Evolutionary conservation across 2,888 invertebrate species (phyloP).

Genomic region (Pemphredon lugubris): DNA sequence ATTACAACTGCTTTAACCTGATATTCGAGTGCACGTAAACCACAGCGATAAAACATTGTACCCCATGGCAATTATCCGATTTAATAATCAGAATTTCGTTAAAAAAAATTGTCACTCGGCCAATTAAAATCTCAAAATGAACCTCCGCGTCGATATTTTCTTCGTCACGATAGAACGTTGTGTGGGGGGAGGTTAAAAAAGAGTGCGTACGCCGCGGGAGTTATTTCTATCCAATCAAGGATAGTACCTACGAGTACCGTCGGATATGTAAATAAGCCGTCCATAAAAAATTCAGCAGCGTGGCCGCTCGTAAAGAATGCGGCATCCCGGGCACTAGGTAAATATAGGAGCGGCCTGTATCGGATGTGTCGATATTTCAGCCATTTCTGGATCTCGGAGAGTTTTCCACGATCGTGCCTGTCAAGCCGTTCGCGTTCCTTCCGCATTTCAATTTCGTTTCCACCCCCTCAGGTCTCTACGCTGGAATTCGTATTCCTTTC

Average conservation of each 20-base stretch:
- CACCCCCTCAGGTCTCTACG: slow-evolving; percentile 17
- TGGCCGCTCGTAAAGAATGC: slow-evolving; percentile 56
- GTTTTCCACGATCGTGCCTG: slow-evolving; percentile 47
- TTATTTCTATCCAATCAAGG: slow-evolving; percentile 44
- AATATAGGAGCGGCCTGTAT: slow-evolving; percentile 56
- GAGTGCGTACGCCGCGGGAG: slow-evolving; percentile 4
- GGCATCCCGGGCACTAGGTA: slow-evolving; percentile 36
- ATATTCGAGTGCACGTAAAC: no score
- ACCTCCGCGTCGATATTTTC: no score
- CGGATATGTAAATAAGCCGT: slow-evolving; percentile 51
- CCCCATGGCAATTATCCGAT: no score
- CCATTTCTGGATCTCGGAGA: slow-evolving; percentile 51
- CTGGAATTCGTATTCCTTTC: slow-evolving; percentile 54
- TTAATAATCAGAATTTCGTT: no score
- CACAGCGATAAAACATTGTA: no score
- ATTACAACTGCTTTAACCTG: no score
- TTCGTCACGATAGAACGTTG: no score
- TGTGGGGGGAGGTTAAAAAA: background rate
- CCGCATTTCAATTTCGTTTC: slow-evolving; percentile 60
- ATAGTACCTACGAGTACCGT: slow-evolving; percentile 32
- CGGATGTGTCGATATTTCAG: slow-evolving; percentile 65
- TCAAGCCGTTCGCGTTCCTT: slow-evolving; percentile 50
- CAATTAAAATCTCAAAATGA: no score
- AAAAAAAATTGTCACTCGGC: no score
- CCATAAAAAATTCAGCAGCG: slow-evolving; percentile 55